These are phyloP conservation scores for Cataglyphis rosenhaueri DNA, from an alignment of 2,888 invertebrate species.

Conservation along the genomic window DNA sequence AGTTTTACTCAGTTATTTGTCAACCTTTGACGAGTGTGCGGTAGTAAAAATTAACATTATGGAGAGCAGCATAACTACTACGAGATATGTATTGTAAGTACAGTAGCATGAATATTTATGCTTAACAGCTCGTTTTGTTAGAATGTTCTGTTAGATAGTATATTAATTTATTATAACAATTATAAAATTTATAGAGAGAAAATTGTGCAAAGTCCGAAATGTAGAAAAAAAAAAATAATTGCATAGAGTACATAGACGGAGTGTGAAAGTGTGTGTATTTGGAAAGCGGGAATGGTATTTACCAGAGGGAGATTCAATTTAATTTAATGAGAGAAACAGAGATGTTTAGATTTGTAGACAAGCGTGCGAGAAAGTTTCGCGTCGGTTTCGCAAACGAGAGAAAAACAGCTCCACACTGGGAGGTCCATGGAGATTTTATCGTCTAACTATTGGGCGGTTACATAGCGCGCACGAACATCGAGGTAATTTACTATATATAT, in stretches of 20 bases:
- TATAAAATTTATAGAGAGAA: not conserved
- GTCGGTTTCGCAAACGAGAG: conserved; percentile 58
- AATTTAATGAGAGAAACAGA: conserved; percentile 62
- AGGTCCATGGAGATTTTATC: conserved; percentile 77
- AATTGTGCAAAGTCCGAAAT: not conserved
- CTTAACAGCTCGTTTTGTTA: not conserved
- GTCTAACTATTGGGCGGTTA: conserved; percentile 73
- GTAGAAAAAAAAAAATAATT: conserved; percentile 11
- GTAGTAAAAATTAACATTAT: too few relatives aligned
- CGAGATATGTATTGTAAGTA: not conserved
- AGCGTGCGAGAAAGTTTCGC: conserved; percentile 65
- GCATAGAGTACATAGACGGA: not conserved
- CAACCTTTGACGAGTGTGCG: too few relatives aligned
- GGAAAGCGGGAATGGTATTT: conserved; percentile 34
- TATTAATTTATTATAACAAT: not conserved
- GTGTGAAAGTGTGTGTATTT: not conserved
- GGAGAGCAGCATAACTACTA: too few relatives aligned
- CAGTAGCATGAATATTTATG: not conserved
- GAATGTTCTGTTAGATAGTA: not conserved
- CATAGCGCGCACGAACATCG: conserved; percentile 63
- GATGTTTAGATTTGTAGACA: conserved; percentile 74
- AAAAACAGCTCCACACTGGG: conserved; percentile 72
- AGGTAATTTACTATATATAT: conserved; percentile 59
- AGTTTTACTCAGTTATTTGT: too few relatives aligned
- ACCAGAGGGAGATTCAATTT: conserved; percentile 61